phyloP scores from a whole-genome alignment of 1,140 invertebrate genomes.

The Sycophaga agraensis region DNA sequence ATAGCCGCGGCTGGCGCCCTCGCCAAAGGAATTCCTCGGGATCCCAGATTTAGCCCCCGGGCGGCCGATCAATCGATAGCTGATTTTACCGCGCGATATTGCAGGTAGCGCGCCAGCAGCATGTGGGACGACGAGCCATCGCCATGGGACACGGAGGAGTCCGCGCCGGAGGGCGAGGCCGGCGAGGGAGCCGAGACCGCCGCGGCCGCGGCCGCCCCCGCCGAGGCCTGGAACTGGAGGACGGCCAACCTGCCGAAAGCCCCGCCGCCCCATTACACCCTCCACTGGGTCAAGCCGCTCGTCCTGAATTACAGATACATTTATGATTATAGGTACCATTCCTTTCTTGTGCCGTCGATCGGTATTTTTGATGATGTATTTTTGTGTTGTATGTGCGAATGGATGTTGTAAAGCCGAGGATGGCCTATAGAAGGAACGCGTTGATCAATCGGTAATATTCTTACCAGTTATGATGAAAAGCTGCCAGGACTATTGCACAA shows the following conservation, averaged over 20 bases:
- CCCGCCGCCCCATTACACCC: slow-evolving; percentile 63
- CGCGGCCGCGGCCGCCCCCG: slow-evolving; percentile 38
- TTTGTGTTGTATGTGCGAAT: too few species aligned
- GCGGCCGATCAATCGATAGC: not conserved
- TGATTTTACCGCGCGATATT: not conserved
- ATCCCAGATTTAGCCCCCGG: slow-evolving; percentile 9
- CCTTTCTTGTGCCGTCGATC: too few species aligned
- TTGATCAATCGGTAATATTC: too few species aligned
- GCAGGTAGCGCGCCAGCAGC: slow-evolving; percentile 25
- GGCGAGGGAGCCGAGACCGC: slow-evolving; percentile 33
- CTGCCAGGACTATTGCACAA: too few species aligned
- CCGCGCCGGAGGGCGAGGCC: slow-evolving; percentile 35
- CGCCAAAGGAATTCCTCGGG: not conserved
- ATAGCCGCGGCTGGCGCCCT: not conserved
- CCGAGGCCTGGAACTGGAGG: slow-evolving; percentile 13
- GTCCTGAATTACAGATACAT: slow-evolving; percentile 79
- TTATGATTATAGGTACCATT: slow-evolving; percentile 78
- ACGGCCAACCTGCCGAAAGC: slow-evolving; percentile 13
- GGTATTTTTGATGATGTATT: too few species aligned
- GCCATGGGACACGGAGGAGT: slow-evolving; percentile 43
- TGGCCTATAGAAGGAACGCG: too few species aligned
- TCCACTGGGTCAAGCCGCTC: slow-evolving; percentile 76
- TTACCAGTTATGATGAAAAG: too few species aligned
- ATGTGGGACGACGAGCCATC: slow-evolving; percentile 53
- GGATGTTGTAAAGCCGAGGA: too few species aligned